Base-by-base conservation (phyloP, 1,140 invertebrate genomes). In the Cheumatopsyche charites region DNA sequence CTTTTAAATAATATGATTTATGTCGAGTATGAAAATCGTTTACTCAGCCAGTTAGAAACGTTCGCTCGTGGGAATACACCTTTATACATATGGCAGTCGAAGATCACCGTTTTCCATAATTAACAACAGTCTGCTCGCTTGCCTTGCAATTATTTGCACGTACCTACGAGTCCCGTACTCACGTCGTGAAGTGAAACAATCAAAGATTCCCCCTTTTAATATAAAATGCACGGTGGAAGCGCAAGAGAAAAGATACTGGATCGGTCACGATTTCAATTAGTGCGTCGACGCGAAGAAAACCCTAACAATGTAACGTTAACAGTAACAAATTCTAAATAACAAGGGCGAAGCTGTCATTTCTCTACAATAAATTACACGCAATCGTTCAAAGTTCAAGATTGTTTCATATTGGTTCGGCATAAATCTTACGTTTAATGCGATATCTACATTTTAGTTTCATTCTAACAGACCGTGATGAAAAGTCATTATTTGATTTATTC, bases 71-170 rank as follows among this genome's bases (percentile, higher is more conserved):
- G 49, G 55, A 58, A 69, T 19, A 52, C 36, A 25, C 49, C 11
- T 36, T 36, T 21, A 29, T 26, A 49, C 45, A 29, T 13, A 49
- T 67, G 65, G 45, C 43, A 29, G 21, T 36, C 15, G 58, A 26
- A 23, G 62, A 43, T 25, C 13, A 52, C 21, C 65, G 45, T 67
- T 67, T 65, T 67, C 65, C 36, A 43, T 67, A 52, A 67, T 67
- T 67, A 67, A 49, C 65, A 67, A 49, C 19, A 26, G 4, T 43
- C n/a, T 52, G 47, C 47, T 52, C 47, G 47, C 47, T 52, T 52
- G 26, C 42, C 45, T 29, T 26, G 45, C 45, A 52, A 67, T 67
- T 67, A 67, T 49, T 67, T 67, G 65, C 65, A 67, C 65, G 45
- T 41, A 45, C 52, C 43, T 15, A 45, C 43, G 17, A 12, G 43